Evolutionary conservation across 2,888 invertebrate species (phyloP), one percentile per base, ranked within the genome.

Genomic region (Eudasyphora cyanicolor): DNA sequence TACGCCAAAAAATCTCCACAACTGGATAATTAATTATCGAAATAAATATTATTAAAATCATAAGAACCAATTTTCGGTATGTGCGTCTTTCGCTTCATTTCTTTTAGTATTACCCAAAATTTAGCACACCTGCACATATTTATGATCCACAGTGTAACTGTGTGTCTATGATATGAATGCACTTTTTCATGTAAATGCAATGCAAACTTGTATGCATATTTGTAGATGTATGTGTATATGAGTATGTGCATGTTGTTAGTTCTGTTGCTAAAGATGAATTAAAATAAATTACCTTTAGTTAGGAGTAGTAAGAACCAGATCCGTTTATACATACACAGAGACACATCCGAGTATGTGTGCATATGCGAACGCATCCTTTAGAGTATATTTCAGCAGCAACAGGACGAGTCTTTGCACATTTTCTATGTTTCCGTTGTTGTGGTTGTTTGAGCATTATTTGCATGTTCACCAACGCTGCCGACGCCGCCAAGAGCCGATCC

Each of bases 311-410:
- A 69, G 45, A 78, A 38, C 77, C 70, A 75, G 74, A 75, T 80
- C 57, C 75, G 77, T 74, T 67, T 42, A 82, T 82, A 79, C n/a
- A n/a, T n/a, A n/a, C n/a, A n/a, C n/a, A n/a, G n/a, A n/a, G n/a
- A n/a, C n/a, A n/a, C n/a, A n/a, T n/a, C n/a, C n/a, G n/a, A n/a
- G n/a, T n/a, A n/a, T n/a, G n/a, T n/a, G n/a, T n/a, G n/a, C n/a
- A n/a, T 74, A 79, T 78, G 80, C 67, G 82, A 83, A 79, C 73
- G 85, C 86, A 86, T 87, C 86, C 87, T 90, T 67, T 89, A 89
- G 85, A 90, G 89, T 86, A 89, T 88, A 85, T 89, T 90, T 89
- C 87, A 90, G 88, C 89, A 89, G 86, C 88, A 89, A 86, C 88
- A 87, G 85, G 88, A 89, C 86, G 89, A 87, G 84, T 90, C 88